phyloP scores from a whole-genome alignment of 2,888 invertebrate genomes.

The Acheta domesticus region DNA sequence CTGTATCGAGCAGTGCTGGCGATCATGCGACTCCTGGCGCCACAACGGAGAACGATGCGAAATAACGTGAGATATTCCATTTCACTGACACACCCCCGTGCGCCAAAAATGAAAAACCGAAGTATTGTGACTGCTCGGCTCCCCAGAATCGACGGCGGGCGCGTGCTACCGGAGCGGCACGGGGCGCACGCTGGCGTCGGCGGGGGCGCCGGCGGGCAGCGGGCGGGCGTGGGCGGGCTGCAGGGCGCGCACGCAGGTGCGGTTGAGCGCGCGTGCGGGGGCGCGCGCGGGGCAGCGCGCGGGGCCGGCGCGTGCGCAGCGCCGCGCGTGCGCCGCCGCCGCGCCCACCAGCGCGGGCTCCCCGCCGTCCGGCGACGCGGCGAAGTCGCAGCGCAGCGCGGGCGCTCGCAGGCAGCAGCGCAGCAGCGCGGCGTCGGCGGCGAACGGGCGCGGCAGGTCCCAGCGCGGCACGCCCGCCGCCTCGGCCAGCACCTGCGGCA shows the following conservation, averaged over 20 bases:
- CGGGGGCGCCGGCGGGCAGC: neutral
- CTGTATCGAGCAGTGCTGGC: too few species aligned
- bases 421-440: neutral
- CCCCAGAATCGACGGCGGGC: too few species aligned
- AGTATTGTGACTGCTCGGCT: too few species aligned
- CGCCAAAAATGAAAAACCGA: too few species aligned
- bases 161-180: neutral
- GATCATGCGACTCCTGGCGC: too few species aligned
- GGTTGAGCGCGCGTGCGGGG: neutral
- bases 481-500: neutral
- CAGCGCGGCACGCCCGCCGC: neutral
- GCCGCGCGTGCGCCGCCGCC: neutral
- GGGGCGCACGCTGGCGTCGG: neutral
- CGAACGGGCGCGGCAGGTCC: neutral
- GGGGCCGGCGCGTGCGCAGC: neutral
- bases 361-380: neutral
- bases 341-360: neutral
- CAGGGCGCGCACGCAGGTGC: neutral
- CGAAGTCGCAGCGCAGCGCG: neutral
- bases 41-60: too few species aligned
- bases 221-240: neutral
- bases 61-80: too few species aligned
- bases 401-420: neutral
- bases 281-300: neutral
- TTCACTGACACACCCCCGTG: too few species aligned